These are phyloP conservation scores for Polyommatus iphigenia DNA, from an alignment of 2,888 invertebrate genomes.

Conservation along the genomic window DNA sequence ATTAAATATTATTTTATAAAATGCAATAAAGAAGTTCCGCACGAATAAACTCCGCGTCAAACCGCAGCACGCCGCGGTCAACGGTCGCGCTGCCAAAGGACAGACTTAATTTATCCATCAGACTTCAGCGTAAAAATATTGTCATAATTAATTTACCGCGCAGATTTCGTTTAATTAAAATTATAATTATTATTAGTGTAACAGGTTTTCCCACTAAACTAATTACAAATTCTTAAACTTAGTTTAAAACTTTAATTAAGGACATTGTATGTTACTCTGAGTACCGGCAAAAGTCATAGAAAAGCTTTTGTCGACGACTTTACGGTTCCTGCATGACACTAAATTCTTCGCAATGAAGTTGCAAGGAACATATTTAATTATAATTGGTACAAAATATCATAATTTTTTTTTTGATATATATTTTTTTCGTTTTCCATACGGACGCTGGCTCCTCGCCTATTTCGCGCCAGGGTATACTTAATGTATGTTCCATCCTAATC, in stretches of 20 bases:
- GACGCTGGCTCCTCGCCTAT: background rate
- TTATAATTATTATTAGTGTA: too few species aligned
- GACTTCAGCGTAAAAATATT: background rate
- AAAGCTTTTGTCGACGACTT: too few species aligned
- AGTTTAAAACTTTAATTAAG: too few species aligned
- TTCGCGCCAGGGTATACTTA: background rate
- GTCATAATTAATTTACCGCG: background rate
- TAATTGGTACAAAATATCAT: too few species aligned
- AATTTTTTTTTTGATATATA: too few species aligned
- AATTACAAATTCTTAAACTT: too few species aligned
- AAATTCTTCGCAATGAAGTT: too few species aligned
- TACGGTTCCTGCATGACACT: too few species aligned
- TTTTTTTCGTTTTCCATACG: background rate
- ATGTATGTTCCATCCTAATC: slow-evolving; percentile 19
- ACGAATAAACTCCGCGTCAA: background rate
- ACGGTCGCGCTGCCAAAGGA: background rate
- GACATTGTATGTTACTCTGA: too few species aligned
- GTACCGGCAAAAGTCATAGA: too few species aligned
- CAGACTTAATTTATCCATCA: background rate
- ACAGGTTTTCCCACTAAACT: background rate
- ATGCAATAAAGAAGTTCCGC: background rate
- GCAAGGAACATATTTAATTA: too few species aligned
- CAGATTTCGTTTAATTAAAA: too few species aligned
- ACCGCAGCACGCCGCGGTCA: background rate
- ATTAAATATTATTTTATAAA: background rate